phyloP scores from a whole-genome alignment of 2,113 vertebrate species.

The Heterotis niloticus region DNA sequence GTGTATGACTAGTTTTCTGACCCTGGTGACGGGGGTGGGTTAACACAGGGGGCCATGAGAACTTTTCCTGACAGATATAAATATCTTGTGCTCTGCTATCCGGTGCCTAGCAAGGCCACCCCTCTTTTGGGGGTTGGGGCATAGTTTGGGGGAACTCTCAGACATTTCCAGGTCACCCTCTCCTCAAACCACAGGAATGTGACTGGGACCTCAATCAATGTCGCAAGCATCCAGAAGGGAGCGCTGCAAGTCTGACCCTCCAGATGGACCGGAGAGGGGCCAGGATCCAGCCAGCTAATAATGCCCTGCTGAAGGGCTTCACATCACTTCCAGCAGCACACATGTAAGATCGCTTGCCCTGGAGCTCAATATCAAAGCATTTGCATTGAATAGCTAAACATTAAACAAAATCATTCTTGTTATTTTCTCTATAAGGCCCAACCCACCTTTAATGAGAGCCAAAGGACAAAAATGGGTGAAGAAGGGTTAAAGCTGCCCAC shows the following conservation, averaged over 20 bases:
- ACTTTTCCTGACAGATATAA: constrained; percentile 53
- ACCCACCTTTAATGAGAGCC: neutral
- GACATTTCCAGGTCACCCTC: constrained; percentile 61
- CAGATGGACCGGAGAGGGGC: constrained; percentile 42
- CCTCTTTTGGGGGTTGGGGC: constrained; percentile 42
- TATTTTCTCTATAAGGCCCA: neutral
- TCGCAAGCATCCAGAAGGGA: constrained; percentile 2
- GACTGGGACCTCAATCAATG: constrained; percentile 30
- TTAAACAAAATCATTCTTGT: neutral
- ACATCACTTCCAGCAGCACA: neutral
- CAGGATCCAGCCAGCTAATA: constrained; percentile 27
- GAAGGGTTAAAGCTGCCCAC: neutral
- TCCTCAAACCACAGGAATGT: constrained; percentile 42
- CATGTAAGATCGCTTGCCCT: neutral
- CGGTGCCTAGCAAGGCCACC: constrained; percentile 42
- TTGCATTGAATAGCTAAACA: neutral
- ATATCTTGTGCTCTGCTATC: constrained; percentile 31
- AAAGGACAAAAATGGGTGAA: neutral
- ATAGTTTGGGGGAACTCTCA: constrained; percentile 35
- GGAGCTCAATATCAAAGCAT: neutral
- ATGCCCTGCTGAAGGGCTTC: constrained; percentile 27
- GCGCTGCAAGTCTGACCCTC: constrained; percentile 46
- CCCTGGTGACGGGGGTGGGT: constrained; percentile 23
- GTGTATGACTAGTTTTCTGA: neutral
- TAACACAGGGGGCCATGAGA: constrained; percentile 60